A percentile compares a stretch with the other conserved stretches of the same genome.
phyloP scores from a whole-genome alignment of 2,113 vertebrate genomes.

The Tetraodon nigroviridis region DNA sequence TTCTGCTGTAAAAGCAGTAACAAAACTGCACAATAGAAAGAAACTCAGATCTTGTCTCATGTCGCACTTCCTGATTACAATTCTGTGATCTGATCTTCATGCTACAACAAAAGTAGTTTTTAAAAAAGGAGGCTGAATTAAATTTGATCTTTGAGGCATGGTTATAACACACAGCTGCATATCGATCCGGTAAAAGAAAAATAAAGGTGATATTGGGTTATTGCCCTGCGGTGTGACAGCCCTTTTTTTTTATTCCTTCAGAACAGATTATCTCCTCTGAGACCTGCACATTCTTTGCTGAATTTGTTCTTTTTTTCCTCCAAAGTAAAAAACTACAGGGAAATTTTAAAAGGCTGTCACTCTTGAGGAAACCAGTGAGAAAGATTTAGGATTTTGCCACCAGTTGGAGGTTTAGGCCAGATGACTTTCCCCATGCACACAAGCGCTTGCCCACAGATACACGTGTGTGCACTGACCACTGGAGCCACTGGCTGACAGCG shows the following conservation, averaged over 20 bases:
- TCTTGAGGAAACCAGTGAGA: constrained; percentile 60
- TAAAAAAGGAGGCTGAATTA: constrained; percentile 34
- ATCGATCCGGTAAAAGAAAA: constrained; percentile 45
- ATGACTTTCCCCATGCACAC: constrained; percentile 59
- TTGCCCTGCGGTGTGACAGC: constrained; percentile 6
- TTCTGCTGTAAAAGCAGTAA: constrained; percentile 68
- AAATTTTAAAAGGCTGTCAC: constrained; percentile 55
- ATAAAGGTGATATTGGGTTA: constrained; percentile 2
- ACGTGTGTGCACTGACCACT: constrained; percentile 34
- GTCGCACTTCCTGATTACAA: constrained; percentile 61
- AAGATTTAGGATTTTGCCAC: constrained; percentile 62
- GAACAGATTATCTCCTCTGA: constrained; percentile 26
- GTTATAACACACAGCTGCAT: constrained; percentile 34
- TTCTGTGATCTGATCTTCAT: constrained; percentile 45
- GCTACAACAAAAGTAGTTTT: constrained; percentile 34
- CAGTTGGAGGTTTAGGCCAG: constrained; percentile 65
- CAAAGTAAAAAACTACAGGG: constrained; percentile 34
- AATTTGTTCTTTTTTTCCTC: neutral
- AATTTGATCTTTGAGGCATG: constrained; percentile 42
- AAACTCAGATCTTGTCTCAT: constrained; percentile 60
- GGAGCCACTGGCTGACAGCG: constrained; percentile 52
- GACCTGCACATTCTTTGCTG: constrained; percentile 22
- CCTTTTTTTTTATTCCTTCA: constrained; percentile 13
- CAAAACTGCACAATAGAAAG: constrained; percentile 57
- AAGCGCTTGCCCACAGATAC: constrained; percentile 27